These are phyloP conservation scores for Trichonephila clavipes DNA, from an alignment of 1,140 invertebrate species.

Conservation along the genomic window DNA sequence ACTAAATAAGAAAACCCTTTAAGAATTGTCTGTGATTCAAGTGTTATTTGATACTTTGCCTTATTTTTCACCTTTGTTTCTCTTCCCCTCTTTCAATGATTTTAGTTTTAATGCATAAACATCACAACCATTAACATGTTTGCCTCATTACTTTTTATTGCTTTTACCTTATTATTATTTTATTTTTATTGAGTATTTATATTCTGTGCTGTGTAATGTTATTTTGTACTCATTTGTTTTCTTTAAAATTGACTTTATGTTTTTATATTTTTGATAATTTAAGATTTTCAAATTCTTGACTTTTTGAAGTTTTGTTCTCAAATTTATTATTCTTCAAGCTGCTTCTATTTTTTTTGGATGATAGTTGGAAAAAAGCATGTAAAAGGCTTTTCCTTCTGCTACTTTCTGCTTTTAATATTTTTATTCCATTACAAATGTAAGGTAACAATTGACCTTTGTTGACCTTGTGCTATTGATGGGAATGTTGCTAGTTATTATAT, in stretches of 20 bases:
- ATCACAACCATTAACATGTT: background rate
- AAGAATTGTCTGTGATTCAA: background rate
- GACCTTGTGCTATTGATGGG: constrained; percentile 58
- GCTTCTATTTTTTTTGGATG: background rate
- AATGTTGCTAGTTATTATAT: background rate
- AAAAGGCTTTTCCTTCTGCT: background rate
- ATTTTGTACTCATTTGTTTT: background rate
- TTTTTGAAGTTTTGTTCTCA: background rate
- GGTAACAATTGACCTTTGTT: constrained; percentile 60
- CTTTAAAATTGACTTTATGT: background rate
- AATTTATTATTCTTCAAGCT: background rate
- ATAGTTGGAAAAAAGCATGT: background rate
- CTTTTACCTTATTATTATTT: background rate
- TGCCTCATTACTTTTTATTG: background rate
- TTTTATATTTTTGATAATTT: background rate
- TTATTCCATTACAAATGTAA: background rate
- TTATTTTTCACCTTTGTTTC: background rate
- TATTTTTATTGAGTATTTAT: background rate
- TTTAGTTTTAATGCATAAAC: background rate
- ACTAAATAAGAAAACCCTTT: background rate
- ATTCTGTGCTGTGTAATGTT: background rate
- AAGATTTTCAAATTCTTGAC: background rate
- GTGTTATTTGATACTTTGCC: background rate
- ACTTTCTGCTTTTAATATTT: background rate
- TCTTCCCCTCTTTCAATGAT: background rate